Base-by-base conservation (phyloP, 2,797 vertebrate genomes). In the Adelosebastes latens region DNA sequence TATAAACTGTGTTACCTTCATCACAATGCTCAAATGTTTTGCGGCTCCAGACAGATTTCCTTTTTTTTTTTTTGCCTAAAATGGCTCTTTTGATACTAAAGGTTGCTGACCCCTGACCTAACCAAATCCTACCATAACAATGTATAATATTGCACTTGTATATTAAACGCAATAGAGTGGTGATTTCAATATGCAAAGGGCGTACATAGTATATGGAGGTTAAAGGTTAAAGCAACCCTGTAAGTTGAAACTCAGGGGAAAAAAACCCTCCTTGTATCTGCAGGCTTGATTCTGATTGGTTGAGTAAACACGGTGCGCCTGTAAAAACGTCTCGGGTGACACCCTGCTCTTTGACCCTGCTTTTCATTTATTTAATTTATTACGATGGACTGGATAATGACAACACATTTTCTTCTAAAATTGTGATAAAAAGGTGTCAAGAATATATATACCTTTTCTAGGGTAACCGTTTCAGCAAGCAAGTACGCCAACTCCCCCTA, bases 201-300 rank as follows among this genome's bases (percentile, higher is more conserved):
- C 2, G 1, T 2, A 22, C 0, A 36, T 55, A 7, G 9, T 3
- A n/a, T 11, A 24, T 13, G 25, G 12, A 3, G 39, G 5, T 39
- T 39, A 29, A 12, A 0, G 2, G 2, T 65, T 36, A 25, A 46
- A 13, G 3, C 0, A 10, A 8, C 18, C 18, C 86, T 49, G 53
- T 18, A 18, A 90, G 74, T 32, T 84, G 0, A 0, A 1, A 34
- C 7, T 31, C 61, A 36, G 91, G 83, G 87, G 3, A 22, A 4
- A 66, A 9, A 1, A 0, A 0, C 2, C 2, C 0, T 0, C 0
- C 0, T 0, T 1, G 0, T 0, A 0, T 10, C 1, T 9, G 0
- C 11, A 49, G 3, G 11, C 65, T 55, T 1, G 13, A 52, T 2
- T 77, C 1, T 89, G 81, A 93, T 94, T 91, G 90, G 91, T 52